Evolutionary conservation across 2,888 invertebrate species (phyloP).

Genomic region (Drosophila kambysellisi): DNA sequence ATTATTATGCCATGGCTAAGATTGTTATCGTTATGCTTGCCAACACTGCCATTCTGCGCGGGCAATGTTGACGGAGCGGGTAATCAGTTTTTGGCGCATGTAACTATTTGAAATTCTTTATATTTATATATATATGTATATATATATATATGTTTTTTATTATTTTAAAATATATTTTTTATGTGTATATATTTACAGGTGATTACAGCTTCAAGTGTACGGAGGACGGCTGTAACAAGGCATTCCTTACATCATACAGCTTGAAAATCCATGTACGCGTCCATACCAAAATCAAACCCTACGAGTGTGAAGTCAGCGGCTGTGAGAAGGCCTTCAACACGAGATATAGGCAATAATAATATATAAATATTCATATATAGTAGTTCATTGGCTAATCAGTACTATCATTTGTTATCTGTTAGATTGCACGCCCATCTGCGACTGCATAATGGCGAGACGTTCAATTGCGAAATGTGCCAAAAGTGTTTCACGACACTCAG

Average conservation of each 20-base stretch:
- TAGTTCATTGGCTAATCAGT: slow-evolving; percentile 31
- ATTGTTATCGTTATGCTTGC: not conserved
- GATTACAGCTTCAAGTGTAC: slow-evolving; percentile 97
- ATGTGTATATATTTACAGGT: slow-evolving; percentile 86
- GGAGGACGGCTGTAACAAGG: slow-evolving; percentile 94
- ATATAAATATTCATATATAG: slow-evolving; percentile 9
- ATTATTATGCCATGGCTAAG: not conserved
- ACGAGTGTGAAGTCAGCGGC: slow-evolving; percentile 92
- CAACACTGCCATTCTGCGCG: slow-evolving; percentile 29
- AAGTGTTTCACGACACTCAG: slow-evolving; percentile 97
- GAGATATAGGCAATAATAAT: slow-evolving; percentile 89
- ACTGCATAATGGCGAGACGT: slow-evolving; percentile 96
- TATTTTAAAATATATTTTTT: too few species aligned
- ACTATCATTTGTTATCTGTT: slow-evolving; percentile 28
- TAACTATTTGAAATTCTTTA: not conserved
- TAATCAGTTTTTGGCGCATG: not conserved
- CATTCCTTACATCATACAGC: slow-evolving; percentile 97
- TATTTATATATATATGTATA: not conserved
- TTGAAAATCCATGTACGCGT: slow-evolving; percentile 97
- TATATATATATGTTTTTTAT: not conserved
- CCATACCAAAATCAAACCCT: slow-evolving; percentile 97
- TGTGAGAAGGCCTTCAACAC: slow-evolving; percentile 98
- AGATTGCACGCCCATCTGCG: slow-evolving; percentile 95
- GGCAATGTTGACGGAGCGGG: slow-evolving; percentile 4
- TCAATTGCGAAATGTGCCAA: slow-evolving; percentile 95